Percentiles rank a stretch among this genome's conserved stretches.
Evolutionary conservation across 2,797 vertebrate species (phyloP).

Genomic region (Sternarchorhynchus goeldii): DNA sequence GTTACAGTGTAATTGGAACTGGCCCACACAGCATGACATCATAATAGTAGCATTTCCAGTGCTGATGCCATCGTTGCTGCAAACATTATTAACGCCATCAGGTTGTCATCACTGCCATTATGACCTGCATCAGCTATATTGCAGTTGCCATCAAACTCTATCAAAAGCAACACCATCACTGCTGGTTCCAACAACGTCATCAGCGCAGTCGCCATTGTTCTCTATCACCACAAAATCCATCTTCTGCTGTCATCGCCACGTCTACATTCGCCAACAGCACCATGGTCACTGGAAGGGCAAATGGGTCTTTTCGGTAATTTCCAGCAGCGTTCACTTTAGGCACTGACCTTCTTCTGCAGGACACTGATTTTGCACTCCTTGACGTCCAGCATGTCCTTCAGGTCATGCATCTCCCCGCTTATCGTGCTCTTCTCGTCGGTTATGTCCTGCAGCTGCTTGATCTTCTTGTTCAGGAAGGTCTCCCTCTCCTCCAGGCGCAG

Average conservation of each 20-base stretch:
- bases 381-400: conserved; percentile 98
- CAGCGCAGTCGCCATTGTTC: neutral
- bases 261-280: neutral
- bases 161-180: neutral
- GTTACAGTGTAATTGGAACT: neutral
- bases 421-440: conserved; percentile 94
- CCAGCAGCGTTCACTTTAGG: neutral
- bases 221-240: neutral
- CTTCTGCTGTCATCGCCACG: neutral
- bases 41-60: neutral
- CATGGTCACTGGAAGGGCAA: neutral
- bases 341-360: conserved; percentile 91
- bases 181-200: neutral
- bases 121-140: neutral
- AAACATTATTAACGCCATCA: neutral
- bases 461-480: conserved; percentile 93
- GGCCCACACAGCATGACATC: neutral
- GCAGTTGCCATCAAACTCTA: neutral
- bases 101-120: neutral
- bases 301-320: neutral
- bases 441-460: conserved; percentile 95
- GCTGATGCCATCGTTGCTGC: neutral
- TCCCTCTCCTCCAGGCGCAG: conserved; percentile 94
- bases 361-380: conserved; percentile 96
- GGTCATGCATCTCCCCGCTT: conserved; percentile 90